phyloP scores from a whole-genome alignment of 1,140 invertebrate species.

The Hirudo medicinalis region DNA sequence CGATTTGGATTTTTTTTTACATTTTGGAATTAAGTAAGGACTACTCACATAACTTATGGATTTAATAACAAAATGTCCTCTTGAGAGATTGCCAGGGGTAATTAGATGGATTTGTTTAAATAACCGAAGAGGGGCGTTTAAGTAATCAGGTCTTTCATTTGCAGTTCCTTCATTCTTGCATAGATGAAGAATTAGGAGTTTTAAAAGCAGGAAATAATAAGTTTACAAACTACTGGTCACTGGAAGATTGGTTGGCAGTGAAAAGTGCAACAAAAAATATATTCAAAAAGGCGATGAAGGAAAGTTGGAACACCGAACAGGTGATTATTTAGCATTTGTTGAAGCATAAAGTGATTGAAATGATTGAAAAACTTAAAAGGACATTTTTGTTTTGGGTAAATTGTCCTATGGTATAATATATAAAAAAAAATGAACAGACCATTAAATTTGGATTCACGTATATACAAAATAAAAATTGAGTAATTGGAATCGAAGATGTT shows the following conservation, averaged over 20 bases:
- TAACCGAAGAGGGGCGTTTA: not conserved
- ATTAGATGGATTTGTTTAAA: not conserved
- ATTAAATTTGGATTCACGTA: no score
- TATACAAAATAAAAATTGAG: no score
- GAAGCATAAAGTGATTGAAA: no score
- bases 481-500: no score
- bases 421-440: no score
- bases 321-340: no score
- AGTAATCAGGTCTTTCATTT: not conserved
- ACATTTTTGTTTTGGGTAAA: no score
- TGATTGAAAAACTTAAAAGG: no score
- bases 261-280: not conserved
- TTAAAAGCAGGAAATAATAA: not conserved
- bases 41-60: not conserved
- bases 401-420: no score
- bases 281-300: not conserved
- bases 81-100: not conserved
- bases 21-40: no score
- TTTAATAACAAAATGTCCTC: conserved; percentile 9
- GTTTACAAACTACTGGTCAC: conserved; percentile 1
- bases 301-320: no score
- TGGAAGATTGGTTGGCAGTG: not conserved
- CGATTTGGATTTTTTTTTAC: no score
- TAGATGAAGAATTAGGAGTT: not conserved
- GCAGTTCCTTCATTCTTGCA: not conserved